Evolutionary conservation across 2,888 invertebrate species (phyloP).

Genomic region (Drosophila pegasa): DNA sequence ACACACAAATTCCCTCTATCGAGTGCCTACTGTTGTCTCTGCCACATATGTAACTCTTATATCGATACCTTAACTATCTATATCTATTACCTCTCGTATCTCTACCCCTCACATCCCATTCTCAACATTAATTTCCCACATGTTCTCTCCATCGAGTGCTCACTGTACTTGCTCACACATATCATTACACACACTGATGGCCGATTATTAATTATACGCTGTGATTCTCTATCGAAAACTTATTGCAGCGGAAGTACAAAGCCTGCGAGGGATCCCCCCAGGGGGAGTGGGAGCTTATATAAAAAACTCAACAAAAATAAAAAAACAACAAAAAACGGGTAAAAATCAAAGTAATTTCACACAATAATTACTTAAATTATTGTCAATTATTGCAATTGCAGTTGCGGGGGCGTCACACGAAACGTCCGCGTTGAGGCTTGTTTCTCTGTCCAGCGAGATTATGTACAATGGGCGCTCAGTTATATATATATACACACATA

Average conservation of each 20-base stretch:
- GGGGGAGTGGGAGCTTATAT: not conserved
- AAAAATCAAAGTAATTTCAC: conserved; percentile 70
- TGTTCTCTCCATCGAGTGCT: not conserved
- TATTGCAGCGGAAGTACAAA: conserved; percentile 39
- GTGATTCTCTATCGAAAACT: conserved; percentile 44
- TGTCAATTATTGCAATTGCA: conserved; percentile 77
- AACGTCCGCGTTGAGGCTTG: conserved; percentile 31
- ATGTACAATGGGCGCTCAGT: conserved; percentile 1
- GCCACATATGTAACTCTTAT: not conserved
- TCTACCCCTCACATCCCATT: too few relatives aligned
- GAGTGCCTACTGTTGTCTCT: not conserved
- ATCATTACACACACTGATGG: conserved; percentile 22
- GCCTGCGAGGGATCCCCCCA: conserved; percentile 1
- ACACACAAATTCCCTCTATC: not conserved
- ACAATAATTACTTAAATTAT: conserved; percentile 74
- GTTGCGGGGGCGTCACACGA: conserved; percentile 54
- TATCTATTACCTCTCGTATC: too few relatives aligned
- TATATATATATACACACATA: not conserved
- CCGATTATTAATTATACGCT: conserved; percentile 49
- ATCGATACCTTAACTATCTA: too few relatives aligned
- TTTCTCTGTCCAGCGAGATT: conserved; percentile 5
- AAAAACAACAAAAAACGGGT: not conserved
- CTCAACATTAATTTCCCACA: too few relatives aligned
- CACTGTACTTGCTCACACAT: not conserved
- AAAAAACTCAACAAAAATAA: not conserved